These are phyloP conservation scores for Chaetophractus vellerosus DNA, from an alignment of 2,797 vertebrate species.

Conservation along the genomic window DNA sequence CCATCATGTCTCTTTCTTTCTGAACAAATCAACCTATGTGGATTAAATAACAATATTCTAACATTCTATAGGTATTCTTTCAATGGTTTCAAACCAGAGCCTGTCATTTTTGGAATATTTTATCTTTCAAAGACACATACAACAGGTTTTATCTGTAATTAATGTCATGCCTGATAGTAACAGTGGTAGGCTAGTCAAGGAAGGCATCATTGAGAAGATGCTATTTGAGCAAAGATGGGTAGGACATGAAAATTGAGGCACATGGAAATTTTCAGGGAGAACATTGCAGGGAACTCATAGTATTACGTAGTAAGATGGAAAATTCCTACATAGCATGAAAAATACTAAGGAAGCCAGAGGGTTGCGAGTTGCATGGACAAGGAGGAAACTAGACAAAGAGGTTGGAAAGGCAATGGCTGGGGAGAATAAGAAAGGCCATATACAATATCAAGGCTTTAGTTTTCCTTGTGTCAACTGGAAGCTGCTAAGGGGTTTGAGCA, in stretches of 20 bases:
- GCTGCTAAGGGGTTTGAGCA: background rate
- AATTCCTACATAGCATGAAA: no score
- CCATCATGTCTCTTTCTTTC: background rate
- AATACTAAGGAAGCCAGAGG: background rate
- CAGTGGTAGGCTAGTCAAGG: no score
- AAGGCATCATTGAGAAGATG: no score
- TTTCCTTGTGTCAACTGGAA: no score
- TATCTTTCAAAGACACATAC: background rate
- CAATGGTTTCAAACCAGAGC: no score
- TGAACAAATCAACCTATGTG: background rate
- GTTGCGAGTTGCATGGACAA: background rate
- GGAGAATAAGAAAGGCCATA: rapidly evolving
- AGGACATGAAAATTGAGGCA: background rate
- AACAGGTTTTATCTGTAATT: background rate
- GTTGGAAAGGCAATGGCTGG: no score
- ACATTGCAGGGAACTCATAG: no score
- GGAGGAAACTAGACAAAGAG: background rate
- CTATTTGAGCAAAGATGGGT: background rate
- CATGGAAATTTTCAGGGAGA: background rate
- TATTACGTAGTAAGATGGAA: background rate
- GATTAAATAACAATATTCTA: background rate
- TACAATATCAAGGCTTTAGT: background rate
- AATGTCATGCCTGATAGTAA: background rate
- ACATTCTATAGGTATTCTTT: background rate
- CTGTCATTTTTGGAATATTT: background rate